Base-by-base conservation (phyloP, 2,113 vertebrate genomes). In the Petromus typicus region DNA sequence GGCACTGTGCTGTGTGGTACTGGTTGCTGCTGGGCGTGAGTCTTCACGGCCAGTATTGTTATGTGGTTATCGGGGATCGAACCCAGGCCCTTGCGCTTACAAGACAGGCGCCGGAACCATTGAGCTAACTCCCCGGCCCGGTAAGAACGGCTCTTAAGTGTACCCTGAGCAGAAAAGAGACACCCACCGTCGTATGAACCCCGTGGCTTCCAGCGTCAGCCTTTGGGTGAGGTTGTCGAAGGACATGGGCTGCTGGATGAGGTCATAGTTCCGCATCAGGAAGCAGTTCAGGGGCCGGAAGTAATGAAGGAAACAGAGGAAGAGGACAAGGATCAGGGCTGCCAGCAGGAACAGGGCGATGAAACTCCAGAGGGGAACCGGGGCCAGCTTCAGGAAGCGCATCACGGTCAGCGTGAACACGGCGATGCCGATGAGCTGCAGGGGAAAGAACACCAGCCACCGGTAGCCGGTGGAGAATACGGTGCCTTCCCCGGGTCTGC, bases 241-340 rank as follows among this genome's bases (percentile, higher is more conserved):
- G 2, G 89, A 96, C 2, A 98, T 97, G 0, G 99, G 99, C 96
- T 99, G 99, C 97, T 99, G 99, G 32, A 98, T 97, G 34, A 99
- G 90, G 8, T 94, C 86, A 20, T 94, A 80, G 79, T 98, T 93
- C 22, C 98, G 98, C 99, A 99, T 99, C 81, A 99, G 98, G 75
- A 99, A 97, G 95, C 99, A 99, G 97, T 99, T 99, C 11, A 99
- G 79, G 27, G 98, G 97, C 1, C 98, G 99, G 94, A 98, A 98
- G 25, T 93, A 73, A 56, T 94, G 92, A 8, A 99, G 75, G 92
- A 99, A 99, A 16, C 87, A 64, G 1, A 93, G 17, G 20, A 97
- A 64, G 48, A 96, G 1, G 0, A 4, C 86, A 0, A 98, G 34
- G 2, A 85, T 16, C 3, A 80, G 0, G 23, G 91, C 48, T 0